Base-by-base conservation (phyloP, 2,113 vertebrate species). In the Centrocercus urophasianus region DNA sequence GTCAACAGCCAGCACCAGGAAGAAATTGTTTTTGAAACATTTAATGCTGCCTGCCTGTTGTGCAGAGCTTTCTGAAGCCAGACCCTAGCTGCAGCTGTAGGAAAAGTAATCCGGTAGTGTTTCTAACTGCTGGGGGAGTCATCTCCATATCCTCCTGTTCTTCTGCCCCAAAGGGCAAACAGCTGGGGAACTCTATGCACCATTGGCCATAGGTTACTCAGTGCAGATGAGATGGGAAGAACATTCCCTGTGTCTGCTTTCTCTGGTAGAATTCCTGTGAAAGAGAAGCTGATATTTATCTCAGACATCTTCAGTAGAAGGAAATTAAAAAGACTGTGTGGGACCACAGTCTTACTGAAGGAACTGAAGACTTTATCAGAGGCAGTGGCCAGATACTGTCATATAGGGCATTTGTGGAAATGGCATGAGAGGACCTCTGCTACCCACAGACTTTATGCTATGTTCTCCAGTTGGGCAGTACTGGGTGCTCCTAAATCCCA, bases 291-390 rank as follows among this genome's bases (percentile, higher is more conserved):
- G 45, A 16, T 80, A 21, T 76, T 87, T 93, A 85, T 88, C 86
- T 83, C 67, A 85, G 52, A 83, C 24, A 76, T 87, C 78, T 91
- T 87, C 48, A 38, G 27, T 11, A 90, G 63, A 89, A 86, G 74
- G 77, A 94, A 94, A 95, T 86, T 50, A 43, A 48, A 87, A 94
- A 77, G 66, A 22, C 72, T 77, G 25, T 27, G 43, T 89, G 84
- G 71, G 90, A 76, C 42, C 45, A 73, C 19, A 59, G 19, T 19
- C 64, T 67, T n/a, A 50, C 56, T 77, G 63, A 92, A 83, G 77
- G 56, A 93, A 83, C 42, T 24, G 72, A 74, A 88, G 93, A 64
- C 38, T 57, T 76, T 40, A 52, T 34, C 60, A 91, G 74, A 34
- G 6, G 67, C 75, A 80, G 42, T 0, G 3, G 43, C 13, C 50